phyloP scores from a whole-genome alignment of 2,888 invertebrate genomes.

The Latheticus oryzae region DNA sequence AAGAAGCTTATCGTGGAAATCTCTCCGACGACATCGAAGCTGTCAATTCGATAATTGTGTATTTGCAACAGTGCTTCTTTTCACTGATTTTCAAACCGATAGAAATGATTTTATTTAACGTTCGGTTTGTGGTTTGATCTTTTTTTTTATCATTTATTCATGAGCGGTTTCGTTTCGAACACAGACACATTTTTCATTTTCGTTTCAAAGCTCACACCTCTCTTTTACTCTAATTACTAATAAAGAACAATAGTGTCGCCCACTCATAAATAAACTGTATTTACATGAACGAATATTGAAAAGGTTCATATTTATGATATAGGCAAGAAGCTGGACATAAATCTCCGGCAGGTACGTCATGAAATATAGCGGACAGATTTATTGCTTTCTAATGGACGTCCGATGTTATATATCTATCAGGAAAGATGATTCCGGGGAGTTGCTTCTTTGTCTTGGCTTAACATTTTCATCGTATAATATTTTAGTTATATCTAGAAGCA shows the following conservation, averaged over 20 bases:
- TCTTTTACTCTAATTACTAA: too few relatives aligned
- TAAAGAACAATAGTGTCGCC: slow-evolving; percentile 1
- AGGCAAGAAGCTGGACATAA: slow-evolving; percentile 52
- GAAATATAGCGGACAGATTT: slow-evolving; percentile 56
- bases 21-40: slow-evolving; percentile 22
- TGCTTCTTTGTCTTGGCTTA: slow-evolving; percentile 24
- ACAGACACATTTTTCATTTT: slow-evolving; percentile 5
- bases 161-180: background rate
- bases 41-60: slow-evolving; percentile 34
- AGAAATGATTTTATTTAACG: slow-evolving; percentile 5
- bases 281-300: slow-evolving; percentile 53
- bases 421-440: slow-evolving; percentile 36
- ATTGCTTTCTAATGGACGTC: slow-evolving; percentile 57
- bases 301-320: slow-evolving; percentile 54
- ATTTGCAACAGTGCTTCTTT: slow-evolving; percentile 17
- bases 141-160: slow-evolving; percentile 2
- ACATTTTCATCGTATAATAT: slow-evolving; percentile 24
- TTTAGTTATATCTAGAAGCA: slow-evolving; percentile 11
- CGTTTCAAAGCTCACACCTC: too few relatives aligned
- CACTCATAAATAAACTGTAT: slow-evolving; percentile 46
- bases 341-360: slow-evolving; percentile 54
- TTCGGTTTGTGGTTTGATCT: background rate
- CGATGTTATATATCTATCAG: slow-evolving; percentile 49
- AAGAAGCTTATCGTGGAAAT: slow-evolving; percentile 30
- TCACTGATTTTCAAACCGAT: slow-evolving; percentile 4